Evolutionary conservation across 64 coral and sea anemone species (phyloP), one percentile per base, ranked within the genome.

Genomic region (Stylophora pistillata): DNA sequence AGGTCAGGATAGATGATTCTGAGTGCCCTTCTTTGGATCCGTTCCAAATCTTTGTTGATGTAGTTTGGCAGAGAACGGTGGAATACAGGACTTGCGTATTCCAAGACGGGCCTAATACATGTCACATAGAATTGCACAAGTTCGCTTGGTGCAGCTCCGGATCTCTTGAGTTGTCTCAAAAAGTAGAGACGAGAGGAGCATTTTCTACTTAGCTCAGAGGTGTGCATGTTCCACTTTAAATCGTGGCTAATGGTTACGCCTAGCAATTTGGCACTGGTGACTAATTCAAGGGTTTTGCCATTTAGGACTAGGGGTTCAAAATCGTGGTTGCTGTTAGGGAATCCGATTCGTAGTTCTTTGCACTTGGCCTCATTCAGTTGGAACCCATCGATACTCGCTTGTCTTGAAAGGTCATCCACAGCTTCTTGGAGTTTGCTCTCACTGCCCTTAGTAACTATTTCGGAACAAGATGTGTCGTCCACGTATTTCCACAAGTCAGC

Each of bases 401-500:
- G 37, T 41, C 37, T 41, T 6, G 37, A 41, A 41, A 41, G 37
- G 37, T 41, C 37, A 41, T 41, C 37, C 37, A 41, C 37, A 41
- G 37, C 37, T 41, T 41, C 37, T 41, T 41, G 37, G 37, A 41
- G 37, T 41, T 41, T 41, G 37, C 37, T 41, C 37, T 41, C n/a
- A n/a, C n/a, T n/a, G n/a, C n/a, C 25, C 62, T 82, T 82, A 30
- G 56, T 82, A 68, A 82, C 79, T 63, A 82, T 68, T 68, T 82
- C 79, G 62, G 79, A 60, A 60, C 56, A 68, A 82, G 79, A 63
- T 82, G 79, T 82, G n/a, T 82, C 79, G n/a, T 82, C 79, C 62
- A 82, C n/a, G 79, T 82, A 82, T 68, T 82, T 82, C 79, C 79
- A 63, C 27, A 82, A 30, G 79, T 63, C 79, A 68, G n/a, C 79